Conservation (phyloP, 1,140 invertebrate species). For the Tyrophagus putrescentiae region DNA sequence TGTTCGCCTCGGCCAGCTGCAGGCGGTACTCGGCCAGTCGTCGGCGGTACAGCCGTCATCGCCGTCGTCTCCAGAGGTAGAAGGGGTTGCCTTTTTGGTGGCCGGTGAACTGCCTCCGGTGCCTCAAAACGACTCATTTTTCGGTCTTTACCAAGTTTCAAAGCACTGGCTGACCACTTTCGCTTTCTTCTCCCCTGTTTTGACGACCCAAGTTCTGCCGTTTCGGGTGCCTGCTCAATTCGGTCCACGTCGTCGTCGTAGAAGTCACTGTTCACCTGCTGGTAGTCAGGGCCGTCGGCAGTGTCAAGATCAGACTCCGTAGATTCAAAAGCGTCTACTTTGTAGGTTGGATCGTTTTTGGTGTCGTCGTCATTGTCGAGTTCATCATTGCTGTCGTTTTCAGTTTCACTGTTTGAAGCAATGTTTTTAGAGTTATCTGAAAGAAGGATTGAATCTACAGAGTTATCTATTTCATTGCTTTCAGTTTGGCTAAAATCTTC, state of each 20-base stretch:
- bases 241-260: neutral
- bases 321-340: no score
- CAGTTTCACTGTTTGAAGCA: no score
- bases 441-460: no score
- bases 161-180: no score
- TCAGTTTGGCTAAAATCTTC: no score
- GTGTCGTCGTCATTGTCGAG: no score
- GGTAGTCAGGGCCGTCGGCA: neutral
- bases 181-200: constrained; percentile 29
- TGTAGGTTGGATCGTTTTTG: no score
- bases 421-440: no score
- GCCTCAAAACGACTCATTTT: neutral
- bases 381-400: no score
- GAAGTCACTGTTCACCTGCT: constrained; percentile 21
- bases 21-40: constrained; percentile 8
- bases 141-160: constrained; percentile 27
- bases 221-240: constrained; percentile 28
- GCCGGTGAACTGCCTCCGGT: no score
- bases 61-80: constrained; percentile 11
- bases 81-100: no score
- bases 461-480: no score
- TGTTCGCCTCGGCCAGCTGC: constrained; percentile 21
- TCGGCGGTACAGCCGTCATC: constrained; percentile 12
- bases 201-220: constrained; percentile 35
- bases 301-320: neutral